Conservation (phyloP, 2,888 invertebrate genomes). For the Drosophila birchii region DNA sequence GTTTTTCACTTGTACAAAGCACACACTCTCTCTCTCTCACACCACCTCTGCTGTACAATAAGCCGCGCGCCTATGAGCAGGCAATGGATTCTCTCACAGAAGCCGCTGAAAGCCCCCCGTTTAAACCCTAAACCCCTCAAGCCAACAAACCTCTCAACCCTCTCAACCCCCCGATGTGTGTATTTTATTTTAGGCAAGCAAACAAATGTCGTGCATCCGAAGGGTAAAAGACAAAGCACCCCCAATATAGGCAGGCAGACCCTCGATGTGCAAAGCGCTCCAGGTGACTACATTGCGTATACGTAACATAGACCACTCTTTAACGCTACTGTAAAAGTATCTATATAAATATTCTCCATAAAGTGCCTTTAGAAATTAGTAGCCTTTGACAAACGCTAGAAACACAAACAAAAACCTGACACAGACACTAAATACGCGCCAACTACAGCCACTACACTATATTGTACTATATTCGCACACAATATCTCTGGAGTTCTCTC, state of each 20-base stretch:
- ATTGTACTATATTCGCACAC: constrained; percentile 15
- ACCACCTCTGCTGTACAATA: constrained; percentile 34
- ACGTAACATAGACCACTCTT: constrained; percentile 48
- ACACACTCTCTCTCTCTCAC: constrained; percentile 26
- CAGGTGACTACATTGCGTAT: constrained; percentile 82
- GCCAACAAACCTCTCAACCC: constrained; percentile 5
- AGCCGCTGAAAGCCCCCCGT: constrained; percentile 17
- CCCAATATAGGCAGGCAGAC: constrained; percentile 82
- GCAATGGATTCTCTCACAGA: constrained; percentile 41
- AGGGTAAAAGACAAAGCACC: constrained; percentile 82
- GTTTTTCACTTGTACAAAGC: constrained; percentile 69
- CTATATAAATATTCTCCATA: constrained; percentile 14
- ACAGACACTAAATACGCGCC: constrained; percentile 25
- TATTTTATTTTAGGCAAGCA: constrained; percentile 82
- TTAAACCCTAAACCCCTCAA: constrained; percentile 22
- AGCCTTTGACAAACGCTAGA: constrained; percentile 39
- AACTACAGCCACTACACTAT: constrained; percentile 21
- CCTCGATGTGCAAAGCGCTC: constrained; percentile 79
- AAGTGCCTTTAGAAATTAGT: constrained; percentile 25
- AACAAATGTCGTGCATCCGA: constrained; percentile 83
- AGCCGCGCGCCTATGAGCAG: constrained; percentile 56
- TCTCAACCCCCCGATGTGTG: constrained; percentile 43
- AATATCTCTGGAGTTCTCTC: constrained; percentile 18
- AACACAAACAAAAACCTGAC: constrained; percentile 12
- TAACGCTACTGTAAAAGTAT: constrained; percentile 8